These are phyloP conservation scores for Myathropa florea DNA, from an alignment of 2,888 invertebrate genomes.

Conservation along the genomic window DNA sequence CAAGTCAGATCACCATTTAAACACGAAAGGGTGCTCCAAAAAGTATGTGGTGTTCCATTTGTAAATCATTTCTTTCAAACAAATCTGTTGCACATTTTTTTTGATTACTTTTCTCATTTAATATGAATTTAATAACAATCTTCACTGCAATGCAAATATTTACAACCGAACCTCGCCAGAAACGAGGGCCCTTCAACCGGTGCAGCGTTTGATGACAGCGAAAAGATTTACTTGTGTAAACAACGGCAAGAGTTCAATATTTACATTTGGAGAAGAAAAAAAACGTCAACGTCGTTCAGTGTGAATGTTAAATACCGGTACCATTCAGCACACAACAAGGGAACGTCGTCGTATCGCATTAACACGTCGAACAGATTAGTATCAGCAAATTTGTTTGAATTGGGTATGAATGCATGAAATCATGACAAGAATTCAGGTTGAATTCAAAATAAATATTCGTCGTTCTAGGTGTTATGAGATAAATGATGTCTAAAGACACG, in stretches of 20 bases:
- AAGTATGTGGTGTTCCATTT: too few relatives aligned
- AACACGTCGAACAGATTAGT: conserved; percentile 40
- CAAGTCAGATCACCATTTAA: too few relatives aligned
- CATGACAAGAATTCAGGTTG: background rate
- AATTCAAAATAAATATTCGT: background rate
- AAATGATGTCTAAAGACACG: too few relatives aligned
- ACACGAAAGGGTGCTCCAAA: too few relatives aligned
- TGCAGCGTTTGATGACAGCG: conserved; percentile 29
- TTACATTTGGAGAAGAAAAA: conserved; percentile 28
- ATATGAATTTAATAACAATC: conserved; percentile 5
- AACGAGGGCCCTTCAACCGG: background rate
- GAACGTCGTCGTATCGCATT: conserved; percentile 36
- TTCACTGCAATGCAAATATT: conserved; percentile 19
- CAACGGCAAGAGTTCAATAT: conserved; percentile 34
- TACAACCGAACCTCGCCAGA: conserved; percentile 1
- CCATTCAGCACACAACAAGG: conserved; percentile 42
- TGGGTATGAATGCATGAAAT: background rate
- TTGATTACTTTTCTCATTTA: conserved; percentile 9
- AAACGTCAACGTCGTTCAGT: conserved; percentile 26
- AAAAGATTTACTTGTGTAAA: conserved; percentile 38
- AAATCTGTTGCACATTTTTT: background rate
- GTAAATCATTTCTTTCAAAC: background rate
- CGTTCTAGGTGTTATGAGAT: background rate
- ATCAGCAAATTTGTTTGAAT: background rate
- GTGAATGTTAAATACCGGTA: conserved; percentile 60